Evolutionary conservation across 2,888 invertebrate species (phyloP), one percentile per base, ranked within the genome.

Genomic region (Zelleria hepariella): DNA sequence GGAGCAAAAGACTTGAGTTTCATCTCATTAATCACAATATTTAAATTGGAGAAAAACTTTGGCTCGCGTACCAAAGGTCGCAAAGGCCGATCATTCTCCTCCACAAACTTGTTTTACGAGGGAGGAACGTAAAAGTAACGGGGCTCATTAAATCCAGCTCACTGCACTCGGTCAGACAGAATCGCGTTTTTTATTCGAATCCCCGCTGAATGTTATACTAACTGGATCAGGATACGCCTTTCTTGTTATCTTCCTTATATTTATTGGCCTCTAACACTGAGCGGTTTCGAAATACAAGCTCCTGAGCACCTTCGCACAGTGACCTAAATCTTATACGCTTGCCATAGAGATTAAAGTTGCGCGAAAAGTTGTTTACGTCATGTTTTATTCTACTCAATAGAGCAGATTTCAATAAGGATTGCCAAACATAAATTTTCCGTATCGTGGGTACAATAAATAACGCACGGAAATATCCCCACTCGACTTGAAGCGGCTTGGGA

Each of bases 151-250:
- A 62, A 62, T 66, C 60, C 69, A 64, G 68, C 65, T 69, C 69
- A 68, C 73, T 73, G 72, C 72, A 72, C 67, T 63, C 63, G 67
- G 69, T 70, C 72, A 68, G 65, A 62, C 59, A 20, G 54, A 26
- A 25, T 26, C 27, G 25, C 20, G 62, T 63, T 63, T 42, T 68
- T 67, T 71, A 71, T 70, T 70, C 68, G 63, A 67, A 71, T 65
- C 61, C 59, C 61, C 67, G 60, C 62, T 27, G 10, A 60, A 62
- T 10, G 61, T 60, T 20, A 15, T 23, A n/a, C 56, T 24, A 62
- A 60, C 63, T 59, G 49, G 58, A 55, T 42, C 32, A 52, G 21
- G 54, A n/a, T 20, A 53, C 48, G 60, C 62, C 26, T 18, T n/a
- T 20, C 27, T 55, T 27, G 27, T 55, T 55, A 55, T 55, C 55